Conservation (phyloP, 2,113 vertebrate genomes). For the Macrotus californicus region DNA sequence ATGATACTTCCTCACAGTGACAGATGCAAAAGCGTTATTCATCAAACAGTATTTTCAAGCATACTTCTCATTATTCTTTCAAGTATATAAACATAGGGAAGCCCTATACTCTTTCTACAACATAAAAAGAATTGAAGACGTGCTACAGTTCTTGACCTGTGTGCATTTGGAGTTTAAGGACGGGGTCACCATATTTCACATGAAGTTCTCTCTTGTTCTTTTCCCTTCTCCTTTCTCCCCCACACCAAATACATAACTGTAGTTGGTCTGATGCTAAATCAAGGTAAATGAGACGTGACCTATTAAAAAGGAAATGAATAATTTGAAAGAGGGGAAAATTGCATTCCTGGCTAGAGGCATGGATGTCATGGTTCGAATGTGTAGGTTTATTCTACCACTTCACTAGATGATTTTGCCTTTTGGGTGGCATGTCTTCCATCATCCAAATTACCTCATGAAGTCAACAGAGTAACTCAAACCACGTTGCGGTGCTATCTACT, state of each 20-base stretch:
- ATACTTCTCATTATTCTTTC: constrained; percentile 45
- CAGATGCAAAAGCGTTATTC: constrained; percentile 13
- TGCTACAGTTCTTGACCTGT: background rate
- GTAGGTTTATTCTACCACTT: constrained; percentile 28
- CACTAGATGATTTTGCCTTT: constrained; percentile 35
- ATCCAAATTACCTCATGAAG: constrained; percentile 47
- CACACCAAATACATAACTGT: constrained; percentile 32
- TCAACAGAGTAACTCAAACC: constrained; percentile 45
- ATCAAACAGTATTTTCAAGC: constrained; percentile 50
- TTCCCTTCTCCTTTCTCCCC: background rate
- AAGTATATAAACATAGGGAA: constrained; percentile 24
- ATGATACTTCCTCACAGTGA: constrained; percentile 41
- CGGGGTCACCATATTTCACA: background rate
- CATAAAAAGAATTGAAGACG: background rate
- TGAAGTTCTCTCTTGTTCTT: constrained; percentile 33
- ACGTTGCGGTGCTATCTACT: constrained; percentile 40
- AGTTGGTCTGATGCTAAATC: constrained; percentile 65
- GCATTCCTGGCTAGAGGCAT: constrained; percentile 47
- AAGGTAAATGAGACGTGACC: constrained; percentile 73
- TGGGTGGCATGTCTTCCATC: constrained; percentile 64
- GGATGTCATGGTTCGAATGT: background rate
- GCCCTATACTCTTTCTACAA: background rate
- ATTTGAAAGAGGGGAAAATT: constrained; percentile 51
- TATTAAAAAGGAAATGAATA: constrained; percentile 75
- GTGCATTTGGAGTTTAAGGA: background rate